A percentile compares a stretch with the other conserved stretches of the same genome.
Evolutionary conservation across 2,113 vertebrate genomes (phyloP).

Genomic region (Neotoma lepida): DNA sequence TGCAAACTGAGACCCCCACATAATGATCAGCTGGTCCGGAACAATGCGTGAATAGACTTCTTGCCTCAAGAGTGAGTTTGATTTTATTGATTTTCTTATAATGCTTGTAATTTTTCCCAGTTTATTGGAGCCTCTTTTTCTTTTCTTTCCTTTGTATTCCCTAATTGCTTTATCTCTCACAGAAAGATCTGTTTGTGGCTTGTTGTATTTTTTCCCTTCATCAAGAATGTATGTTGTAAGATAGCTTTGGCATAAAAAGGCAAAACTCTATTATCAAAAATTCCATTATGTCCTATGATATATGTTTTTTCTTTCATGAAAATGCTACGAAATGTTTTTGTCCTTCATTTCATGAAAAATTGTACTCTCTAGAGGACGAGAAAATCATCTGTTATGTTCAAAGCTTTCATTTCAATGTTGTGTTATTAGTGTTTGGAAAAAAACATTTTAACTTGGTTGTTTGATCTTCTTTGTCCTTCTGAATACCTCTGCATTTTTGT

Average conservation of each 20-base stretch:
- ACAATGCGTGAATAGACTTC: conserved; percentile 63
- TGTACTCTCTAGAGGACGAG: background rate
- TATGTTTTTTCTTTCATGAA: conserved; percentile 49
- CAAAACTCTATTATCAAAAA: conserved; percentile 69
- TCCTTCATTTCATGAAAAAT: conserved; percentile 65
- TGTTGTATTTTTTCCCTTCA: conserved; percentile 60
- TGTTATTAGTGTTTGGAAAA: conserved; percentile 51
- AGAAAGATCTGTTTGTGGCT: conserved; percentile 57
- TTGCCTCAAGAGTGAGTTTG: conserved; percentile 65
- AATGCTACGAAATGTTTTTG: conserved; percentile 43
- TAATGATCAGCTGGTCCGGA: conserved; percentile 28
- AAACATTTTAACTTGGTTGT: conserved; percentile 55
- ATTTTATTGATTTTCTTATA: conserved; percentile 77
- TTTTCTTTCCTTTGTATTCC: conserved; percentile 66
- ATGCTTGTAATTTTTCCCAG: conserved; percentile 63
- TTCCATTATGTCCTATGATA: conserved; percentile 54
- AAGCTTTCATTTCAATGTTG: conserved; percentile 12
- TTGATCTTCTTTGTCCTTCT: conserved; percentile 54
- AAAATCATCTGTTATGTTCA: conserved; percentile 17
- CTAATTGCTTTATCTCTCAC: conserved; percentile 73
- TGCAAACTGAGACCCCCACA: conserved; percentile 41
- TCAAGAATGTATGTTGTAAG: conserved; percentile 55
- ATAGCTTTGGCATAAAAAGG: conserved; percentile 53
- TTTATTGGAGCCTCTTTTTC: conserved; percentile 46
- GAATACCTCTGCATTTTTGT: background rate